Conservation (phyloP, 2,888 invertebrate genomes). For the Tetragonula carbonaria region DNA sequence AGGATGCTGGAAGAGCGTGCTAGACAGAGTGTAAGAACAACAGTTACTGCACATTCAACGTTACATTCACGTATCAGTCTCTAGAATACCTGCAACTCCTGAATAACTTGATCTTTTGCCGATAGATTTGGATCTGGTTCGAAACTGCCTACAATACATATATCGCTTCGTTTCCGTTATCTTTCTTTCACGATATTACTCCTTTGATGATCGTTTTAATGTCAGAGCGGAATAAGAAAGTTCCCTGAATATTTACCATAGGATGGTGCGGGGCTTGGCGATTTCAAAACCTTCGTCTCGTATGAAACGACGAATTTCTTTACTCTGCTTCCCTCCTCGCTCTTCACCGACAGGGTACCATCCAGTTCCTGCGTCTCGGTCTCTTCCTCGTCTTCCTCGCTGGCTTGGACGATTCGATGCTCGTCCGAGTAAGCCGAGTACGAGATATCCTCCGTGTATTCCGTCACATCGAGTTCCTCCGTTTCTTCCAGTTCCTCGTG, state of each 20-base stretch:
- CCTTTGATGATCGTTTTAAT: neutral
- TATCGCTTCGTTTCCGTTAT: slow-evolving; percentile 39
- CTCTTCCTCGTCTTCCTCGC: slow-evolving; percentile 72
- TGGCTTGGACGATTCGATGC: slow-evolving; percentile 69
- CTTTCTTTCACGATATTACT: neutral
- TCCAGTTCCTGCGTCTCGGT: slow-evolving; percentile 76
- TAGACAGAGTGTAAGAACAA: neutral
- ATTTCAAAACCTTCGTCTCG: slow-evolving; percentile 79
- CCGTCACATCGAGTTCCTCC: slow-evolving; percentile 58
- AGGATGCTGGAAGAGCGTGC: neutral
- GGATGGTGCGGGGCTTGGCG: slow-evolving; percentile 79
- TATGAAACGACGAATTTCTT: slow-evolving; percentile 82
- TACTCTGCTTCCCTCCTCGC: slow-evolving; percentile 78
- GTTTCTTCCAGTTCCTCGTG: slow-evolving; percentile 64
- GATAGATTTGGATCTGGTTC: slow-evolving; percentile 82
- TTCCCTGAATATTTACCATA: slow-evolving; percentile 69
- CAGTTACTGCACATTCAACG: slow-evolving; percentile 29
- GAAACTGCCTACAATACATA: slow-evolving; percentile 80
- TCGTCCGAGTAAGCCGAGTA: slow-evolving; percentile 55
- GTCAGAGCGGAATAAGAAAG: neutral
- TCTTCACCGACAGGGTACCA: slow-evolving; percentile 78
- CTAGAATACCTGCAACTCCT: slow-evolving; percentile 81
- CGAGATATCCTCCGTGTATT: slow-evolving; percentile 64
- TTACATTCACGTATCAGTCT: slow-evolving; percentile 53
- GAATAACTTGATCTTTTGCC: slow-evolving; percentile 82